Percentiles rank a stretch among this genome's conserved stretches.
These are phyloP conservation scores for Eulimnadia texana DNA, from an alignment of 1,140 invertebrate species.

Conservation along the genomic window DNA sequence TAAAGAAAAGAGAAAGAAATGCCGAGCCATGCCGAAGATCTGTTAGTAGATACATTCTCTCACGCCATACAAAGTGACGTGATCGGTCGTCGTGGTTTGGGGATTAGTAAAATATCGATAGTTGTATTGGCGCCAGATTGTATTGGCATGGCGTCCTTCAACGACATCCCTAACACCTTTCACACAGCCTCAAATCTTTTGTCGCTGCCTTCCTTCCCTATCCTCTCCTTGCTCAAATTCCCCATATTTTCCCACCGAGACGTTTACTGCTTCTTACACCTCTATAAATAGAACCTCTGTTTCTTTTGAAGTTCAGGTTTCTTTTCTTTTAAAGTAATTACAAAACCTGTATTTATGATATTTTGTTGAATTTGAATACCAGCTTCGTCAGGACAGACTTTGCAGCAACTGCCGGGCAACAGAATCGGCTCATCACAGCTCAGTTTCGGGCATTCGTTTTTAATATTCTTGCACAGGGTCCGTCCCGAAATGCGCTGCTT, in stretches of 20 bases:
- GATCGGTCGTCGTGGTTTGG: background rate
- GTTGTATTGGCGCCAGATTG: background rate
- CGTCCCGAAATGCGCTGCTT: conserved; percentile 70
- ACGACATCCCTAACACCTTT: background rate
- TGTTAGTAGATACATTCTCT: background rate
- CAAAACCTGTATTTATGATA: no score
- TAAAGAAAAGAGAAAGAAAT: background rate
- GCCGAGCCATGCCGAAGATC: background rate
- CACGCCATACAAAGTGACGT: background rate
- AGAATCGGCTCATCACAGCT: conserved; percentile 72
- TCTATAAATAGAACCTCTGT: no score
- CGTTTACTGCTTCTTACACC: no score
- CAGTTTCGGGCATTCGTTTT: conserved; percentile 73
- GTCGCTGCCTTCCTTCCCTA: no score
- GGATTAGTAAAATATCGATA: background rate
- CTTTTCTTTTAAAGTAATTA: background rate
- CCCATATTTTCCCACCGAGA: no score
- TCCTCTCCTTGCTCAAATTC: no score
- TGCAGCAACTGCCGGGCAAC: conserved; percentile 70
- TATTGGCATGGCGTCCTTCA: background rate
- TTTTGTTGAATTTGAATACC: no score
- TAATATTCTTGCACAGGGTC: conserved; percentile 74
- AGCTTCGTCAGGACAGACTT: conserved; percentile 61
- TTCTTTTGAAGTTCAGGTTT: no score
- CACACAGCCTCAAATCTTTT: no score